Conservation (phyloP, 2,888 invertebrate species). For the Colostygia pectinataria region DNA sequence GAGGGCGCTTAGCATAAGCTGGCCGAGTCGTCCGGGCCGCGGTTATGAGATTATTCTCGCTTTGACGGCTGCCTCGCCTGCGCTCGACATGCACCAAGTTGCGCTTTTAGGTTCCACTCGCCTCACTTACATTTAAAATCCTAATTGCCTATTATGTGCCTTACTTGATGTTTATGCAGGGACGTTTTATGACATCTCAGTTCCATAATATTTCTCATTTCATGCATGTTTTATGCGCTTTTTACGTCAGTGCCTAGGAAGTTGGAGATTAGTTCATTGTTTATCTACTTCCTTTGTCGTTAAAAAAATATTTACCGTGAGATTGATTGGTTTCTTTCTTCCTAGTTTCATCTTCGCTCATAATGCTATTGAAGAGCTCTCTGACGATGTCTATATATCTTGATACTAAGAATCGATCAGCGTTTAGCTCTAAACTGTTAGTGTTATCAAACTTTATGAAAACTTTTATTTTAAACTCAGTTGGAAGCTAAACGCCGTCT, state of each 20-base stretch:
- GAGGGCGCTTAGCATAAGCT: constrained; percentile 69
- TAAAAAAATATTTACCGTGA: constrained; percentile 7
- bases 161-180: constrained; percentile 45
- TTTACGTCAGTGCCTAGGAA: constrained; percentile 1
- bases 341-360: constrained; percentile 8
- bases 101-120: constrained; percentile 57
- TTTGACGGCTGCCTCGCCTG: constrained; percentile 66
- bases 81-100: constrained; percentile 56
- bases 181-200: constrained; percentile 35
- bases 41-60: constrained; percentile 79
- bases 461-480: no score
- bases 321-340: constrained; percentile 9
- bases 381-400: neutral
- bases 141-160: constrained; percentile 66
- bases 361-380: neutral
- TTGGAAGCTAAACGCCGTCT: no score
- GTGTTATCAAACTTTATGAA: no score
- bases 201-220: constrained; percentile 6
- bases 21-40: constrained; percentile 64
- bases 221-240: constrained; percentile 1
- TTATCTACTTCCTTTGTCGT: constrained; percentile 10
- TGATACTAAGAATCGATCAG: no score
- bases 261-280: constrained; percentile 3
- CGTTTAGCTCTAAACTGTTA: no score
- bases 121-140: constrained; percentile 62